Conservation (phyloP, 2,797 vertebrate genomes). For the Apodemus agrarius region DNA sequence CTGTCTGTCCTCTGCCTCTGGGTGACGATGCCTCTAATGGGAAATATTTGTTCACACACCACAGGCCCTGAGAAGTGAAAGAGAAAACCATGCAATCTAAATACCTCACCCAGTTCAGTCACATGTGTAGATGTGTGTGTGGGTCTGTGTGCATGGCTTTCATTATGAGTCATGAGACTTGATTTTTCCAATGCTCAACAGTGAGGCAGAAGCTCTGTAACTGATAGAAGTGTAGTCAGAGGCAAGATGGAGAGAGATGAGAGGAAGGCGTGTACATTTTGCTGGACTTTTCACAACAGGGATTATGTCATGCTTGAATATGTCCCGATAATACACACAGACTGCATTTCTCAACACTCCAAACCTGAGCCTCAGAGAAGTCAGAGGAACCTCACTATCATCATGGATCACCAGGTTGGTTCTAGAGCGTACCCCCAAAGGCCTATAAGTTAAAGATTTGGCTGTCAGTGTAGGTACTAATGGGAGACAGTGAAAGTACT, state of each 20-base stretch:
- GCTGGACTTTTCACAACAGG: not conserved
- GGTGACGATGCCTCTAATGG: not conserved
- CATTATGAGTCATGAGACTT: not conserved
- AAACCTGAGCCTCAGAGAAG: not conserved
- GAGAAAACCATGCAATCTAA: not conserved
- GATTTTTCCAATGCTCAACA: not conserved
- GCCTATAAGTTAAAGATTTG: not conserved
- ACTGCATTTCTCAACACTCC: not conserved
- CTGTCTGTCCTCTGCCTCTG: conserved; percentile 25
- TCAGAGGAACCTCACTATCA: not conserved
- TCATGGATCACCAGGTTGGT: not conserved
- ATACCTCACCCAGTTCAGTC: not conserved
- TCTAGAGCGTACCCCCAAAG: not conserved
- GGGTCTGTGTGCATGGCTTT: not conserved
- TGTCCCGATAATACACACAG: not conserved
- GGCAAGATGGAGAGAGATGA: not conserved
- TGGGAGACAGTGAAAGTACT: not conserved
- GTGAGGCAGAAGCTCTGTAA: not conserved
- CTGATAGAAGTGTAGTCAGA: not conserved
- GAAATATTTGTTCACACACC: not conserved
- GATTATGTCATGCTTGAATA: not conserved
- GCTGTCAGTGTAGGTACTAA: not conserved
- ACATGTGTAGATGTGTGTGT: not conserved
- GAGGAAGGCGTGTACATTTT: not conserved
- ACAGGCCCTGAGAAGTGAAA: not conserved